Conservation (phyloP, 1,140 invertebrate species). For the Euwallacea fornicatus region DNA sequence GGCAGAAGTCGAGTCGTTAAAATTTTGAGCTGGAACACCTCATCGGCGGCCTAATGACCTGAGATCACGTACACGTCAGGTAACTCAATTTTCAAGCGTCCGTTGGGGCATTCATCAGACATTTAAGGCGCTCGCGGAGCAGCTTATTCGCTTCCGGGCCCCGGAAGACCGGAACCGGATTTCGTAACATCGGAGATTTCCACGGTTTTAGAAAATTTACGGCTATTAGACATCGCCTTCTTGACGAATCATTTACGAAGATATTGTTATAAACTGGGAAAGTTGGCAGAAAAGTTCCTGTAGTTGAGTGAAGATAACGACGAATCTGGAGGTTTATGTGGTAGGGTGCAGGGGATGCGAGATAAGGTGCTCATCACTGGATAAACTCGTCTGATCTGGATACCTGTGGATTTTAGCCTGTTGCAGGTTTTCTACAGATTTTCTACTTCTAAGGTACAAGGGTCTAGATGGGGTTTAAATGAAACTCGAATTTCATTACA, state of each 20-base stretch:
- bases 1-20: not conserved
- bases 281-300: too few species aligned
- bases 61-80: conserved; percentile 4
- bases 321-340: too few species aligned
- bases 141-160: conserved; percentile 2
- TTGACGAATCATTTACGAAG: not conserved
- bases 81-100: conserved; percentile 4
- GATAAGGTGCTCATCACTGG: too few species aligned
- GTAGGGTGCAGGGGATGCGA: too few species aligned
- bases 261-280: too few species aligned
- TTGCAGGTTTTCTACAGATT: too few species aligned
- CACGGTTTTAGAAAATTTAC: not conserved
- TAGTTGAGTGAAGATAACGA: too few species aligned
- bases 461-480: too few species aligned
- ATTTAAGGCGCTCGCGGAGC: conserved; percentile 2
- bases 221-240: not conserved
- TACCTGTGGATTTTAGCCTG: too few species aligned
- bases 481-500: too few species aligned
- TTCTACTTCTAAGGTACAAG: too few species aligned
- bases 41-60: not conserved
- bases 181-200: conserved; percentile 1
- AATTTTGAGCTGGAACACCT: conserved; percentile 1
- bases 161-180: conserved; percentile 3
- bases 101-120: conserved; percentile 4
- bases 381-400: too few species aligned